Base-by-base conservation (phyloP, 23 tunicate species). In the Botrylloides violaceus region DNA sequence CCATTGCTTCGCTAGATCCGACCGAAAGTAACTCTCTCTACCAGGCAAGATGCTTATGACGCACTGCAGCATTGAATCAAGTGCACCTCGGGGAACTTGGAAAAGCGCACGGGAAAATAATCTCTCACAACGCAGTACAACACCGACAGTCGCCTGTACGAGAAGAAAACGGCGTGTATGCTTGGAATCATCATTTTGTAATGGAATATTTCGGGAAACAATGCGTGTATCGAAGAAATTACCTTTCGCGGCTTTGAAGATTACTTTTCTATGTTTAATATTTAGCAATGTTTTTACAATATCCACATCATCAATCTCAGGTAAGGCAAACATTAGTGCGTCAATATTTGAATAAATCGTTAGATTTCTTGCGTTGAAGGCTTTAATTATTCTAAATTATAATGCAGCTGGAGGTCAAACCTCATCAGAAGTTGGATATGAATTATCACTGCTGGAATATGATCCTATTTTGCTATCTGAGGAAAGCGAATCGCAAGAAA, bases 371-470 rank as follows among this genome's bases (percentile, higher is more conserved):
- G n/a, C n/a, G n/a, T n/a, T n/a, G n/a, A n/a, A n/a, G n/a, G n/a
- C n/a, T n/a, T n/a, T n/a, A n/a, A n/a, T n/a, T n/a, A n/a, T n/a
- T n/a, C n/a, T n/a, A n/a, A n/a, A n/a, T n/a, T n/a, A n/a, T n/a
- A n/a, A n/a, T n/a, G n/a, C 20, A 64, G 70, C 39, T 30, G 36
- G 33, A 23, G 70, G 9, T 23, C 39, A 6, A n/a, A 30, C 38
- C 20, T 31, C 36, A 39, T 25, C 36, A 24, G 74, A 36, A 36
- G 26, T 25, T 20, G 74, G 74, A n/a, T 32, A 35, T 0, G 30
- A 39, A 30, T 39, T 68, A 2, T 68, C 74, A 37, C 74, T 68
- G 1, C 58, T 68, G 20, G 74, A 68, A 23, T 21, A 68, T 43
- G 28, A 68, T 0, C 74, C 36, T 19, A 24, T 68, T 1, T 24